Percentiles rank a stretch among this genome's conserved stretches.
phyloP scores from a whole-genome alignment of 1,140 invertebrate species.

The Neotoxoptera formosana region DNA sequence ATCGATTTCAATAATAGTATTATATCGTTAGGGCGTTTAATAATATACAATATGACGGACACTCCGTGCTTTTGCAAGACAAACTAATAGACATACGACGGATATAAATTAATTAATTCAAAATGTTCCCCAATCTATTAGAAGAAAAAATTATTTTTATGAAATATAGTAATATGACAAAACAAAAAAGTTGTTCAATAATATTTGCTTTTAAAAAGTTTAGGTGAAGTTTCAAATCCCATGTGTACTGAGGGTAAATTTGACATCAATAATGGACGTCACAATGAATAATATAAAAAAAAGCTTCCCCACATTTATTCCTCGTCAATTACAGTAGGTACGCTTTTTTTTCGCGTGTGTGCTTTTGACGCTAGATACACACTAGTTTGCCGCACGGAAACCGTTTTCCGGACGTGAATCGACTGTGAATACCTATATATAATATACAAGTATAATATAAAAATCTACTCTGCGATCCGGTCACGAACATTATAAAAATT shows the following conservation, averaged over 20 bases:
- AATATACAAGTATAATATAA: neutral
- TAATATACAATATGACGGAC: neutral
- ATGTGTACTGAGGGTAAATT: slow-evolving; percentile 30
- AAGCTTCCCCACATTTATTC: slow-evolving; percentile 24
- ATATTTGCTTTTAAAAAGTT: slow-evolving; percentile 54
- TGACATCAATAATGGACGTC: slow-evolving; percentile 51
- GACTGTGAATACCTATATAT: slow-evolving; percentile 26
- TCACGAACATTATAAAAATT: slow-evolving; percentile 53
- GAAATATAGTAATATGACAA: neutral
- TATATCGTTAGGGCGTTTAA: neutral
- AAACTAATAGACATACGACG: neutral
- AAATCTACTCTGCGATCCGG: slow-evolving; percentile 48
- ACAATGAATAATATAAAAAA: slow-evolving; percentile 33
- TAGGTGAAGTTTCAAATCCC: slow-evolving; percentile 45
- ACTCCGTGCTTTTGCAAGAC: neutral
- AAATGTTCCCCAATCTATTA: neutral
- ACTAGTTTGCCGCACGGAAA: slow-evolving; percentile 49
- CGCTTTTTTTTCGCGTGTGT: slow-evolving; percentile 26
- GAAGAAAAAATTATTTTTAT: neutral
- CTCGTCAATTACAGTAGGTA: slow-evolving; percentile 42
- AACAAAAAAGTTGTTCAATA: slow-evolving; percentile 47
- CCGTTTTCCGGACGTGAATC: slow-evolving; percentile 50
- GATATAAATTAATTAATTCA: slow-evolving; percentile 4
- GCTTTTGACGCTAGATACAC: slow-evolving; percentile 46
- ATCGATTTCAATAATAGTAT: neutral